These are phyloP conservation scores for Mastomys natalensis DNA, from an alignment of 2,113 vertebrate species.

Conservation along the genomic window DNA sequence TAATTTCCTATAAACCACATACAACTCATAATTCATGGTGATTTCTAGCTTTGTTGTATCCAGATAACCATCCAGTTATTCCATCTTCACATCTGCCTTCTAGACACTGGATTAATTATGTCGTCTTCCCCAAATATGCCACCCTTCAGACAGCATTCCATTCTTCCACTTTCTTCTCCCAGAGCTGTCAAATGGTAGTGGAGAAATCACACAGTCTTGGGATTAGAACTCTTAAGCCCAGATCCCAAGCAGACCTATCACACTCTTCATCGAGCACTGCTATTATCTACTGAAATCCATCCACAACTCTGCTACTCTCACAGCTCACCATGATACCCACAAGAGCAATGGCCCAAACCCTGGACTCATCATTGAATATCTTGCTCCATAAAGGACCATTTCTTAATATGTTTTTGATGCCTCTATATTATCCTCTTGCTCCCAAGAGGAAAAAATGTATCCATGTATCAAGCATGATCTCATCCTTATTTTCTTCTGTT, in stretches of 20 bases:
- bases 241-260: neutral
- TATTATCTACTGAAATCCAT: neutral
- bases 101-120: neutral
- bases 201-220: neutral
- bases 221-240: neutral
- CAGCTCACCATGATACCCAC: neutral
- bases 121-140: neutral
- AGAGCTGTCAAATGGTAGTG: too few species aligned
- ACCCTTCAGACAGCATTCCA: neutral
- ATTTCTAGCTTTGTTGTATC: neutral
- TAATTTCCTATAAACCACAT: neutral
- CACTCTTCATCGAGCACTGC: neutral
- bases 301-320: too few species aligned
- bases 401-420: neutral
- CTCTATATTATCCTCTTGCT: neutral
- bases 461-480: neutral
- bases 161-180: neutral
- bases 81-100: neutral
- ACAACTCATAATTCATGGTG: neutral
- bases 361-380: neutral
- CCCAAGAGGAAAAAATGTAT: too few species aligned
- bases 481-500: neutral
- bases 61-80: neutral
- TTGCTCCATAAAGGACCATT: neutral
- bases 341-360: neutral